Conservation (phyloP, 2,888 invertebrate genomes). For the Flexamia atlantica region DNA sequence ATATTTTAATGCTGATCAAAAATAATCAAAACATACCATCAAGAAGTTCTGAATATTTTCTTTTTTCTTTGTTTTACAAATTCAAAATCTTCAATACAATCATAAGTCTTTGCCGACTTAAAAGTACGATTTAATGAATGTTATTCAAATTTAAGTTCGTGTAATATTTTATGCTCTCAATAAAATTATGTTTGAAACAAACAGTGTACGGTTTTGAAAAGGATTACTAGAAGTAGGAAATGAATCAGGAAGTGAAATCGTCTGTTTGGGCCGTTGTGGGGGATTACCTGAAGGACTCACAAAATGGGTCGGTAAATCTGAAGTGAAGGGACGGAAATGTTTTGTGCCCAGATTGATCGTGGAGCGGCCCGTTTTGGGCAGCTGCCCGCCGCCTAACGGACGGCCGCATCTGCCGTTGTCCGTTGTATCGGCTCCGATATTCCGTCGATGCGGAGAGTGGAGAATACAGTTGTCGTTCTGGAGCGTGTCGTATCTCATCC, state of each 20-base stretch:
- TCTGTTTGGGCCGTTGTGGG: background rate
- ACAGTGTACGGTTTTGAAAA: too few species aligned
- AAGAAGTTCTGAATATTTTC: too few species aligned
- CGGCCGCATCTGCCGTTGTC: background rate
- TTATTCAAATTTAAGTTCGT: too few species aligned
- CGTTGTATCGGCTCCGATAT: background rate
- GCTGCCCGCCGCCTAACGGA: slow-evolving; percentile 4
- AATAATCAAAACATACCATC: too few species aligned
- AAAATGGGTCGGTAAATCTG: slow-evolving; percentile 18
- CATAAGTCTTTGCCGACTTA: too few species aligned
- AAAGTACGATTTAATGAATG: too few species aligned
- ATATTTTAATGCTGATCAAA: too few species aligned
- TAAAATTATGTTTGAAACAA: too few species aligned
- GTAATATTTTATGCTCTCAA: too few species aligned
- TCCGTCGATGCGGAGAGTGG: slow-evolving; percentile 16
- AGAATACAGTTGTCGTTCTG: background rate
- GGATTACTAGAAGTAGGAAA: background rate
- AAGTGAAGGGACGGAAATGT: slow-evolving; percentile 23
- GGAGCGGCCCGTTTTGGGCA: background rate
- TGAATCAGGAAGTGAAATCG: background rate
- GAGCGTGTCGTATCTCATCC: background rate
- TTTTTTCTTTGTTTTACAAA: too few species aligned
- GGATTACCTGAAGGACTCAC: slow-evolving; percentile 3
- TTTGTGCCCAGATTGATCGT: slow-evolving; percentile 9
- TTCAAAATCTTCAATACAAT: too few species aligned